Conservation (phyloP, 2,888 invertebrate species). For the Deroplatys truncata region DNA sequence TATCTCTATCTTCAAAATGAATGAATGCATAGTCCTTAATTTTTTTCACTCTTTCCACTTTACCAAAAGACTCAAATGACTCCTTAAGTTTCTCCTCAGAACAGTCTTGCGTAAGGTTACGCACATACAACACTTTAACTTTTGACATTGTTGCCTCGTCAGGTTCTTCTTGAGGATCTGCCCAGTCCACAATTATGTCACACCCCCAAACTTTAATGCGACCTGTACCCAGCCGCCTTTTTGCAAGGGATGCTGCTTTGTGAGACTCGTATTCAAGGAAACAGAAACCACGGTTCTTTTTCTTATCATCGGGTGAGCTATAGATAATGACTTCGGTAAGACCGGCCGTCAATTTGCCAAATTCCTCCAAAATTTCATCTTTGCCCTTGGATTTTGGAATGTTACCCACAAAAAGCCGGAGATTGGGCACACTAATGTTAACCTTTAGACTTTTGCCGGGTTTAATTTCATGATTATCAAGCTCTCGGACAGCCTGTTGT, state of each 20-base stretch:
- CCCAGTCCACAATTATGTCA: constrained; percentile 99
- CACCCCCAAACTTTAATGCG: constrained; percentile 97
- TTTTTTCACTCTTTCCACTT: constrained; percentile 97
- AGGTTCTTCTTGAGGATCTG: constrained; percentile 99
- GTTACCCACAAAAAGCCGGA: constrained; percentile 99
- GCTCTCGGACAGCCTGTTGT: constrained; percentile 93
- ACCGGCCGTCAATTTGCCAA: constrained; percentile 99
- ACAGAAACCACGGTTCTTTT: constrained; percentile 99
- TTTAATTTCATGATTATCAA: constrained; percentile 99
- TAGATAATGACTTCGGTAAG: constrained; percentile 98
- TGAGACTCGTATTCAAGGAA: constrained; percentile 99
- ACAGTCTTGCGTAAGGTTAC: constrained; percentile 95
- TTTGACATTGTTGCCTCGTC: constrained; percentile 99
- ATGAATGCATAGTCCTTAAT: constrained; percentile 99
- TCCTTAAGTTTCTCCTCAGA: constrained; percentile 95
- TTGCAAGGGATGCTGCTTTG: constrained; percentile 97
- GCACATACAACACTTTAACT: constrained; percentile 95
- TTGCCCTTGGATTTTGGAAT: constrained; percentile 99
- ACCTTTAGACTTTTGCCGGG: constrained; percentile 99
- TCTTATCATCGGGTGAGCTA: constrained; percentile 98
- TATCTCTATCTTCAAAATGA: constrained; percentile 56
- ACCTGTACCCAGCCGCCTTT: constrained; percentile 89
- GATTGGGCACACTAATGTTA: constrained; percentile 99
- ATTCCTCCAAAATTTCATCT: constrained; percentile 99
- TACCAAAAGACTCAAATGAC: constrained; percentile 89